phyloP scores from a whole-genome alignment of 1,140 invertebrate species.

The Mylabris phalerata region DNA sequence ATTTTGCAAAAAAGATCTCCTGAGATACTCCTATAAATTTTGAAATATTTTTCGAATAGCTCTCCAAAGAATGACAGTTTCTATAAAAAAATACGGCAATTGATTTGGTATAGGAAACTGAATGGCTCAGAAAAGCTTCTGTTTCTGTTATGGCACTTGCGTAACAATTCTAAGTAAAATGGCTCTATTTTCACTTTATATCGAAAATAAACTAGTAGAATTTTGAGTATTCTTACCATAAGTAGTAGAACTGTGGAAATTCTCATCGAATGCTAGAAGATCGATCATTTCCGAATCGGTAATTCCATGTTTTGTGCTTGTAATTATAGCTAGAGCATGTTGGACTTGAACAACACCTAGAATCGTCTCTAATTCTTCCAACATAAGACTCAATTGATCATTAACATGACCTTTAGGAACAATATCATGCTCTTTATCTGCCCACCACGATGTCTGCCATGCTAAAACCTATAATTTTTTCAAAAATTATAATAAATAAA shows the following conservation, averaged over 20 bases:
- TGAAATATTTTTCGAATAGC: no score
- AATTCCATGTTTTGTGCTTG: slow-evolving; percentile 62
- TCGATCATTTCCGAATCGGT: slow-evolving; percentile 69
- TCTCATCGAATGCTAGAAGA: slow-evolving; percentile 61
- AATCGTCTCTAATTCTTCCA: slow-evolving; percentile 58
- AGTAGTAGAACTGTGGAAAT: slow-evolving; percentile 58
- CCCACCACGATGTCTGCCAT: slow-evolving; percentile 59
- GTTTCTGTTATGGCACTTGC: no score
- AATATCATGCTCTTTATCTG: slow-evolving; percentile 44
- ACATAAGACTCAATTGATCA: slow-evolving; percentile 53
- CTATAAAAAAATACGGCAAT: no score
- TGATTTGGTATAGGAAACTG: no score
- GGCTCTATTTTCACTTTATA: no score
- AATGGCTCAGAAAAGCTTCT: no score
- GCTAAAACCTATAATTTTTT: slow-evolving; percentile 41
- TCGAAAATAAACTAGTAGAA: no score
- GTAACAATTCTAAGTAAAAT: no score
- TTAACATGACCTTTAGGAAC: slow-evolving; percentile 49
- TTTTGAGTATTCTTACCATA: slow-evolving; percentile 43
- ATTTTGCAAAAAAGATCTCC: no score
- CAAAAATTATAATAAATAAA: no score
- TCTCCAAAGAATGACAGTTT: no score
- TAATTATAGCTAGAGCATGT: slow-evolving; percentile 58
- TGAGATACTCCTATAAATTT: no score
- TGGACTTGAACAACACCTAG: slow-evolving; percentile 53